These are phyloP conservation scores for Sapayoa aenigma DNA, from an alignment of 2,113 vertebrate genomes.

Conservation along the genomic window DNA sequence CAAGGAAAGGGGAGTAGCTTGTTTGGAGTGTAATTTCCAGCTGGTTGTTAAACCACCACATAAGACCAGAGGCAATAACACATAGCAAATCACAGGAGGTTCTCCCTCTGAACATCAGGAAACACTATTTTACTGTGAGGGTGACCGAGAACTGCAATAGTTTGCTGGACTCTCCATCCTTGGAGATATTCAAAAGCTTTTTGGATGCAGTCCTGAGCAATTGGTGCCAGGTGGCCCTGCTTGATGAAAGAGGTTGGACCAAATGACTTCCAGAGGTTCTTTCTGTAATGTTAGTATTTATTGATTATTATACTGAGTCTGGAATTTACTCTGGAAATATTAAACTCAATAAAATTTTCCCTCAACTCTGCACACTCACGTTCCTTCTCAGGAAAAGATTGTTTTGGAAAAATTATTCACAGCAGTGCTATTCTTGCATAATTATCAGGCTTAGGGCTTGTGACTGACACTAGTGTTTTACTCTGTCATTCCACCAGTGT, in stretches of 20 bases:
- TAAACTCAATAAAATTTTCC: background rate
- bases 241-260: background rate
- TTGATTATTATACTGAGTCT: background rate
- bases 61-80: background rate
- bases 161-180: background rate
- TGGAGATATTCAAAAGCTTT: background rate
- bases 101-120: background rate
- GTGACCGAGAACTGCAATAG: background rate
- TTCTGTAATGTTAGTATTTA: background rate
- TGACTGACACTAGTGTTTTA: background rate
- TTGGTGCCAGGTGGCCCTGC: background rate
- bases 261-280: background rate
- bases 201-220: background rate
- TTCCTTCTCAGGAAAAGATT: background rate
- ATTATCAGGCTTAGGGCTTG: background rate
- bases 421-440: background rate
- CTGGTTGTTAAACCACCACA: background rate
- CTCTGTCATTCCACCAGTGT: background rate
- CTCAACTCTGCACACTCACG: background rate
- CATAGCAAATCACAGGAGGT: background rate
- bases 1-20: background rate
- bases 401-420: background rate
- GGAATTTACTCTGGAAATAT: background rate
- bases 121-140: background rate
- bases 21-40: background rate